These are phyloP conservation scores for Spea multiplicata DNA, from an alignment of 2,113 vertebrate species.

Conservation along the genomic window DNA sequence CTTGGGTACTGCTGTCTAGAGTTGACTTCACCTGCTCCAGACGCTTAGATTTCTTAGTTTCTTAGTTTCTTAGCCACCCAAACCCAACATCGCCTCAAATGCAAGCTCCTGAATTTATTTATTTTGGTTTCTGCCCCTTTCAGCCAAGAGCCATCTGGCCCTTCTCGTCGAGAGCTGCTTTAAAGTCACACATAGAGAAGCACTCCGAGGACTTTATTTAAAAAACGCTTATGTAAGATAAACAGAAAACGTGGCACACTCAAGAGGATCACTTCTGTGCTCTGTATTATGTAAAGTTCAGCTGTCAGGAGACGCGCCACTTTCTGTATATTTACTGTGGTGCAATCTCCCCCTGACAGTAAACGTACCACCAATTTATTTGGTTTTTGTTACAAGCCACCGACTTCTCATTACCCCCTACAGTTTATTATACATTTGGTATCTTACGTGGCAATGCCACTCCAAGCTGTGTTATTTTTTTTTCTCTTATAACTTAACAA, in stretches of 20 bases:
- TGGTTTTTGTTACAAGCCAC: no score
- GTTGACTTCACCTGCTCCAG: no score
- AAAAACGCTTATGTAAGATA: slow-evolving; percentile 38
- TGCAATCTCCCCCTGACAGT: no score
- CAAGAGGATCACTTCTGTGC: slow-evolving; percentile 13
- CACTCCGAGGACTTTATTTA: slow-evolving; percentile 44
- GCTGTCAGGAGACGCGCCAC: slow-evolving; percentile 26
- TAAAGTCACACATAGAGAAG: slow-evolving; percentile 33
- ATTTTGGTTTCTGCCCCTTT: slow-evolving; percentile 15
- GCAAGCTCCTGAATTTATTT: slow-evolving; percentile 41
- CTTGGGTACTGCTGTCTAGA: no score
- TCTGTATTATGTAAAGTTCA: slow-evolving; percentile 21
- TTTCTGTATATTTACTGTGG: neutral
- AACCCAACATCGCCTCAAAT: neutral
- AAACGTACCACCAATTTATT: no score
- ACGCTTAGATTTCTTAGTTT: no score
- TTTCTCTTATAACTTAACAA: no score
- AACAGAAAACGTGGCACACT: slow-evolving; percentile 33
- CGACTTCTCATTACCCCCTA: no score
- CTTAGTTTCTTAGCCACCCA: no score
- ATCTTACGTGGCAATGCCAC: no score
- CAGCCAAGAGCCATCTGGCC: slow-evolving; percentile 37
- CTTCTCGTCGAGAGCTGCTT: slow-evolving; percentile 19
- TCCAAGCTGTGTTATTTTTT: no score
- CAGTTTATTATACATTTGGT: no score